These are phyloP conservation scores for Corythaixoides concolor DNA, from an alignment of 2,113 vertebrate genomes.

Conservation along the genomic window DNA sequence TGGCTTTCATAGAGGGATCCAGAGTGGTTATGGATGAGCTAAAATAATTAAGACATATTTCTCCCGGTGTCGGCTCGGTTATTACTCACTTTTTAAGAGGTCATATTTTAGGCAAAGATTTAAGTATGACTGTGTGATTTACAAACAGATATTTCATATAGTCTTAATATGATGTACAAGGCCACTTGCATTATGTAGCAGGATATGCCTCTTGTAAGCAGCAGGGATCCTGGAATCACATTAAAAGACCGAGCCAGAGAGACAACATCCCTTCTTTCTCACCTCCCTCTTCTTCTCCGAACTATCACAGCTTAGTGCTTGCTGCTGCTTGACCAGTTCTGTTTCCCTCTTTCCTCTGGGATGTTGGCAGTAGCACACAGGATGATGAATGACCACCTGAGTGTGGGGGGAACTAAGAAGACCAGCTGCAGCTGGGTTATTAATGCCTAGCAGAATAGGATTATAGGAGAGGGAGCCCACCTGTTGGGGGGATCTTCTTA, in stretches of 20 bases:
- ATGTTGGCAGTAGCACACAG: background rate
- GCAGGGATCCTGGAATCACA: background rate
- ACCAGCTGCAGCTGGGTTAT: background rate
- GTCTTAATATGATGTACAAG: background rate
- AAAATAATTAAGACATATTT: constrained; percentile 68
- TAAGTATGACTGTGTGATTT: background rate
- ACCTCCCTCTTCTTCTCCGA: background rate
- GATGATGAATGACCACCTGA: background rate
- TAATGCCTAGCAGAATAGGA: background rate
- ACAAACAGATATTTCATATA: background rate
- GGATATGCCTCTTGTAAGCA: background rate
- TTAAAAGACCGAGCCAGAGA: background rate
- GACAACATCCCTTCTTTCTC: background rate
- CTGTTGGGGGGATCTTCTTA: background rate
- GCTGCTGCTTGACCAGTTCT: background rate
- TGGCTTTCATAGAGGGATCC: constrained; percentile 61
- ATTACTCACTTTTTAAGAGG: constrained; percentile 46
- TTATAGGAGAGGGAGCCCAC: background rate
- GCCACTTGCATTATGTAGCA: background rate
- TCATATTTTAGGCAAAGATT: constrained; percentile 44
- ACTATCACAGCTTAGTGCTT: background rate
- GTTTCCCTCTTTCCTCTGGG: background rate
- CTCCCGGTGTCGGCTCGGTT: constrained; percentile 21
- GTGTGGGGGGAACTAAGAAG: background rate
- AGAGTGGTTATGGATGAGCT: constrained; percentile 58